Conservation (phyloP, 2,888 invertebrate species). For the Busseola fusca region DNA sequence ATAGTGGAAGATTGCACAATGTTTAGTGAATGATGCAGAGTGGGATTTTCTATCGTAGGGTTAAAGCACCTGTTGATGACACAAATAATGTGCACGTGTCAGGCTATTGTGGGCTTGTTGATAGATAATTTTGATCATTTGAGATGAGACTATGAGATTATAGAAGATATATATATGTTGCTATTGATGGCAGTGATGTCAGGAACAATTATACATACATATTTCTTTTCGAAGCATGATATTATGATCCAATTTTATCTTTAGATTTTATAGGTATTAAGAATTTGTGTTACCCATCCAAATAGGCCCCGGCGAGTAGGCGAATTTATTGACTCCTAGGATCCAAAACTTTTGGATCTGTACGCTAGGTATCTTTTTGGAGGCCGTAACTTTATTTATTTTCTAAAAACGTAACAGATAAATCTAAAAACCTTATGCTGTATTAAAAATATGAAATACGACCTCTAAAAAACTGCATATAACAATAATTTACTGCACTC, state of each 20-base stretch:
- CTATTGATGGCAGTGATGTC: neutral
- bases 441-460: neutral
- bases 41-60: slow-evolving; percentile 34
- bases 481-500: slow-evolving; percentile 13
- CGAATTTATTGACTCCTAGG: neutral
- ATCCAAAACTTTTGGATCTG: neutral
- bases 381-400: too few species aligned
- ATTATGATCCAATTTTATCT: neutral
- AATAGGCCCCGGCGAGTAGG: too few species aligned
- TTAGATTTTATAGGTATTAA: neutral
- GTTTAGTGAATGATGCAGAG: slow-evolving; percentile 24
- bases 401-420: neutral
- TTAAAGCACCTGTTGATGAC: slow-evolving; percentile 32
- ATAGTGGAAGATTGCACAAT: slow-evolving; percentile 35
- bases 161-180: neutral
- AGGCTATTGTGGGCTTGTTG: slow-evolving; percentile 23
- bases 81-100: slow-evolving; percentile 27
- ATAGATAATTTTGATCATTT: slow-evolving; percentile 18
- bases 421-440: neutral
- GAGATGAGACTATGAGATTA: neutral
- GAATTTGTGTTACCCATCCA: neutral
- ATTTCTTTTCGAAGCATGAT: neutral
- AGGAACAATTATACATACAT: neutral
- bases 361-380: neutral
- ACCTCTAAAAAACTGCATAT: slow-evolving; percentile 29